Base-by-base conservation (phyloP, 1,140 invertebrate species). In the Anastatus disparis region DNA sequence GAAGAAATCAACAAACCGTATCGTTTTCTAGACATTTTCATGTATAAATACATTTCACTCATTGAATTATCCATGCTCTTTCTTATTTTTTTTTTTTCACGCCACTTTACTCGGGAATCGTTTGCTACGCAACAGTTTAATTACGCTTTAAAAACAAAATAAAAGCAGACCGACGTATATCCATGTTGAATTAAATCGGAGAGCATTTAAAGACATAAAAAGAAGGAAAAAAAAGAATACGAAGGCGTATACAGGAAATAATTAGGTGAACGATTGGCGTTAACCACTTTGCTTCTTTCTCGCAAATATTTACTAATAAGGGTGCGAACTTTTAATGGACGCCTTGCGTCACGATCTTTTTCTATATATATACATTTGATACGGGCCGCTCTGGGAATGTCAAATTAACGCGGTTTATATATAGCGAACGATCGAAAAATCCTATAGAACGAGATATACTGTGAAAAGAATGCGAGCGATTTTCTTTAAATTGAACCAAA, bases 251-350 rank as follows among this genome's bases (percentile, higher is more conserved):
- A 26, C 29, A 68, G 55, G 44, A 68, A 59, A 68, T 68, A 59
- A 68, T 68, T 68, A 59, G 65, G 42, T 22, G 53, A 59, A 38
- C 46, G 26, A 46, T 55, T 35, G 10, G 63, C 13, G 38, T 66
- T 56, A 66, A 56, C 40, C 13, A 17, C 24, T 7, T 27, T 10
- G 15, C 27, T 24, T 44, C 63, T 35, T 13, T 31, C n/a, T 62
- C 50, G 22, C 7, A 40, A 59, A 48, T 59, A 59, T 50, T 50
- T 59, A 40, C 66, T 69, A 61, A 69, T 61, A 69, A 69, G 56
- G 24, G 4, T 53, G 42, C 20, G 22, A 58, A 38, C 40, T 10
- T n/a, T 8, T 44, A 56, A 56, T 46, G 53, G 56, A 31, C 6
- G 12, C 9, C 24, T 65, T 52, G 42, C 59, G 42, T 48, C 42